phyloP scores from a whole-genome alignment of 2,113 vertebrate species.

The Arizona elegans region DNA sequence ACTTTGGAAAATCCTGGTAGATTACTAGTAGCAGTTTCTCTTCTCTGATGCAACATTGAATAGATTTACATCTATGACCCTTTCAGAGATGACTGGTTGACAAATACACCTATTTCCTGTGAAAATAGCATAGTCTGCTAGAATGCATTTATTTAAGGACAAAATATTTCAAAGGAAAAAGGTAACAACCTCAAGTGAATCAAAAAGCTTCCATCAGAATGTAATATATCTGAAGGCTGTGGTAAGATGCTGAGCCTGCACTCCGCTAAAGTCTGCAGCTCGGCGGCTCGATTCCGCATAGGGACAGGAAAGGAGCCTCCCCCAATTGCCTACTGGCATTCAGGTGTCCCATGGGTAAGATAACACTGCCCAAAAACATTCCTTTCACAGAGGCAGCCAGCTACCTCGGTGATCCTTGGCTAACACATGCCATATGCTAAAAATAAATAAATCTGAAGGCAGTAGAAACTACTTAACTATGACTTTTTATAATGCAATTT shows the following conservation, averaged over 20 bases:
- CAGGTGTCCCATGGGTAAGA: too few relatives aligned
- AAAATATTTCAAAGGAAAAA: background rate
- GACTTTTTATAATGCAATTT: background rate
- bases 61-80: background rate
- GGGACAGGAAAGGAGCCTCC: too few relatives aligned
- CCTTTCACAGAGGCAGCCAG: too few relatives aligned
- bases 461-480: background rate
- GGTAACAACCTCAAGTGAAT: background rate
- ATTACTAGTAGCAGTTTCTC: background rate
- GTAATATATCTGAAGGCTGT: too few relatives aligned
- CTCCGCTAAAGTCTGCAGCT: too few relatives aligned
- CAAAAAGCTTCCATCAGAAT: background rate
- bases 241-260: too few relatives aligned
- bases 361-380: too few relatives aligned
- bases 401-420: too few relatives aligned
- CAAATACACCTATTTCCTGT: background rate
- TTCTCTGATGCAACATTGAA: background rate
- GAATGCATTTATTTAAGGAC: background rate
- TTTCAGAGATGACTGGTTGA: background rate
- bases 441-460: too few relatives aligned
- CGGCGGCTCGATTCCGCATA: too few relatives aligned
- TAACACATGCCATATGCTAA: too few relatives aligned
- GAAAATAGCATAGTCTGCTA: background rate
- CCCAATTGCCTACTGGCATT: too few relatives aligned
- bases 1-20: background rate